Evolutionary conservation across 2,888 invertebrate species (phyloP).

Genomic region (Xestia rhomboidea): DNA sequence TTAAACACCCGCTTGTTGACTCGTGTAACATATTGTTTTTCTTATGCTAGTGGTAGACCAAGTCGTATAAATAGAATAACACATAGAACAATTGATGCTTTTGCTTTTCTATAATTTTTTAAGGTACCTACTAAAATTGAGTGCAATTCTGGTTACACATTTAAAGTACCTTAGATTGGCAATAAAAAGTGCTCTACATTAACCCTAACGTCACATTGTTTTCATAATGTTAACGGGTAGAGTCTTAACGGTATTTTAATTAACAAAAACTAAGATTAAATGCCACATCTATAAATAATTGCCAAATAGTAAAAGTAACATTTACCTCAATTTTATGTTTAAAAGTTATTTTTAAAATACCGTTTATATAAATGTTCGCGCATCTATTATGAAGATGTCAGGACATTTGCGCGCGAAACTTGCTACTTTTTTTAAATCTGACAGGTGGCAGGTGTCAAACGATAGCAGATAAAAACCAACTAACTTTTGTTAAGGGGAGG

Average conservation of each 20-base stretch:
- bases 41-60: background rate
- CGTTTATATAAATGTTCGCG: conserved; percentile 3
- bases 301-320: conserved; percentile 23
- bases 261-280: background rate
- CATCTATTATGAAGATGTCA: conserved; percentile 24
- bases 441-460: conserved; percentile 48
- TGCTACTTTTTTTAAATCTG: conserved; percentile 44
- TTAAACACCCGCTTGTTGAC: conserved; percentile 82
- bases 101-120: background rate
- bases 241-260: conserved; percentile 2
- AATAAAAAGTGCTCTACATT: background rate
- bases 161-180: background rate
- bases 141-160: background rate
- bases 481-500: conserved; percentile 15
- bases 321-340: background rate
- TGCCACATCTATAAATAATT: conserved; percentile 21
- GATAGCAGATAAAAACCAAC: conserved; percentile 12
- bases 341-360: background rate
- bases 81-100: background rate
- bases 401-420: background rate
- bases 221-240: background rate
- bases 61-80: background rate
- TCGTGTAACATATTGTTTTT: conserved; percentile 35
- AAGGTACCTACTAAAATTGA: background rate
- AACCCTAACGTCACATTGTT: background rate